Conservation (phyloP, 2,113 vertebrate genomes). For the Sporophila hypoxantha region DNA sequence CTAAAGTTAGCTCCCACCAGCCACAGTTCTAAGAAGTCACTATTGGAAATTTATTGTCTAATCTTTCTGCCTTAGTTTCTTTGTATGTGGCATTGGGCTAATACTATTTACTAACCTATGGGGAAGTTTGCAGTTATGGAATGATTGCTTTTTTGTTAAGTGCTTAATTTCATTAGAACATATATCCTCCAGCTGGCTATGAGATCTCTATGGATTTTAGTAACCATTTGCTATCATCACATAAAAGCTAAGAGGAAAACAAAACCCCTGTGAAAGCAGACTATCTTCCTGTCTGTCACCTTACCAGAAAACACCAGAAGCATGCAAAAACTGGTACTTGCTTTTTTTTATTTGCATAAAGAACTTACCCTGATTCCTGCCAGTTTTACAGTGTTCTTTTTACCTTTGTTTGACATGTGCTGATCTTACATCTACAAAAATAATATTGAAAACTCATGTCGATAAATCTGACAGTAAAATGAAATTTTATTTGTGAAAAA, state of each 20-base stretch:
- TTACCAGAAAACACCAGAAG: neutral
- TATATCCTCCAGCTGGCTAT: neutral
- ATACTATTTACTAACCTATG: neutral
- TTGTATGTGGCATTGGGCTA: neutral
- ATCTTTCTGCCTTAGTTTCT: neutral
- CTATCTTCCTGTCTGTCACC: slow-evolving; percentile 3
- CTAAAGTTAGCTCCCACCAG: neutral
- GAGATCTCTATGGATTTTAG: neutral
- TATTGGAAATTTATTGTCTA: neutral
- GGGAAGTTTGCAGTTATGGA: neutral
- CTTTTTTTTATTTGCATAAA: neutral
- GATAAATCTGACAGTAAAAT: neutral
- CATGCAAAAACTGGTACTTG: neutral
- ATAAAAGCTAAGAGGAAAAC: neutral
- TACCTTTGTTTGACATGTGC: neutral
- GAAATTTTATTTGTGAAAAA: neutral
- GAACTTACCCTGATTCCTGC: neutral
- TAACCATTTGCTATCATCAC: neutral
- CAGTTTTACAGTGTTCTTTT: neutral
- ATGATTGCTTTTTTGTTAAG: neutral
- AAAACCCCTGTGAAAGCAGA: neutral
- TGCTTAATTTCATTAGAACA: neutral
- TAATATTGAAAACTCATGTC: neutral
- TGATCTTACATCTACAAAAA: neutral
- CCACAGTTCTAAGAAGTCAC: neutral